A percentile compares a stretch with the other conserved stretches of the same genome.
phyloP scores from a whole-genome alignment of 2,797 vertebrate species.

The Melanotaenia nigrans region DNA sequence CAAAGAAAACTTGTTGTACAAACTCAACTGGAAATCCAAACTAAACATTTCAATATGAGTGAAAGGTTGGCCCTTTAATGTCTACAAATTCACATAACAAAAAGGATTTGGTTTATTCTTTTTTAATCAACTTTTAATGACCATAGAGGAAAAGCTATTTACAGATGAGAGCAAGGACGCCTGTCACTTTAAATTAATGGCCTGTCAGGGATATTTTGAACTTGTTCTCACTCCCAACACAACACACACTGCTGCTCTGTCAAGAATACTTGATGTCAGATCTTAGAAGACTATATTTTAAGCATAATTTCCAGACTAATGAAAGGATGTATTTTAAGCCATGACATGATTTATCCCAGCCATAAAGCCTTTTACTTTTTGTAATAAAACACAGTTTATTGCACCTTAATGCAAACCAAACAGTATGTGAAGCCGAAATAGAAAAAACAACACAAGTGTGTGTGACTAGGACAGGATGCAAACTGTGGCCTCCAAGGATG shows the following conservation, averaged over 20 bases:
- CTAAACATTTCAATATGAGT: constrained; percentile 20
- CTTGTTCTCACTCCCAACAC: neutral
- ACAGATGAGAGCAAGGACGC: neutral
- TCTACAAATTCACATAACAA: neutral
- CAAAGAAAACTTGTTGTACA: neutral
- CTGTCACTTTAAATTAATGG: neutral
- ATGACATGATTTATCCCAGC: neutral
- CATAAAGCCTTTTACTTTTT: too few species aligned
- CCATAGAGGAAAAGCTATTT: neutral
- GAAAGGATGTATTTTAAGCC: neutral
- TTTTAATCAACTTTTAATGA: neutral
- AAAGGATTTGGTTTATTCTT: neutral
- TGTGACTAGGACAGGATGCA: neutral
- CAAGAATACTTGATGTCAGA: neutral
- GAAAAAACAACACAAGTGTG: neutral
- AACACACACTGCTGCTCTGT: neutral
- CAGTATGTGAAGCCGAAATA: neutral
- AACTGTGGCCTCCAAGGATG: neutral
- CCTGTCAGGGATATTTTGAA: neutral
- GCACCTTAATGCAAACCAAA: neutral
- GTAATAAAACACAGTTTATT: neutral
- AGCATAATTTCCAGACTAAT: neutral
- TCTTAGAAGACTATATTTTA: neutral
- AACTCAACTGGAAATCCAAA: constrained; percentile 1
- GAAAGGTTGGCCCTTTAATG: neutral